Conservation (phyloP, 2,888 invertebrate genomes). For the Thymelicus sylvestris region DNA sequence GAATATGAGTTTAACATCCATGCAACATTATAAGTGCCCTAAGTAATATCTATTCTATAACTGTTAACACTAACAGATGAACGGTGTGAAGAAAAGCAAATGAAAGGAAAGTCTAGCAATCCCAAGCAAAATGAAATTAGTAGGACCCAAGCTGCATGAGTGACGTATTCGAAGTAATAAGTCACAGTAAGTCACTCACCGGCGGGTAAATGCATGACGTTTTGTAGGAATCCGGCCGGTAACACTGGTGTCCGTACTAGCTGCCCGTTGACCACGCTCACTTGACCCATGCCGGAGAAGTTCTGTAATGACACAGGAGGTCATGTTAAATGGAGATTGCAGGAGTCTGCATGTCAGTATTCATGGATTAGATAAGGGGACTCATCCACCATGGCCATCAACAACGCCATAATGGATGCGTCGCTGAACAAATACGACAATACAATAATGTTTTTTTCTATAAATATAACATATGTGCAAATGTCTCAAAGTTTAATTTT, state of each 20-base stretch:
- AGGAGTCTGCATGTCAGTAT: no score
- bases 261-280: slow-evolving; percentile 86
- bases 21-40: background rate
- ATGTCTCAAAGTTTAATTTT: no score
- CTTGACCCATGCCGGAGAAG: slow-evolving; percentile 80
- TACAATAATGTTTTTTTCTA: no score
- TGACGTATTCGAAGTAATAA: slow-evolving; percentile 10
- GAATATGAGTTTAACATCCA: background rate
- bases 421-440: no score
- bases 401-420: no score
- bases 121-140: slow-evolving; percentile 57
- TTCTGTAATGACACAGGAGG: slow-evolving; percentile 61
- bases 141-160: slow-evolving; percentile 43
- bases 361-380: no score
- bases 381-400: no score
- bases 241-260: slow-evolving; percentile 90
- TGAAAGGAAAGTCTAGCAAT: slow-evolving; percentile 60
- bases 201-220: slow-evolving; percentile 88
- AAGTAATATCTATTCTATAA: background rate
- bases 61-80: background rate
- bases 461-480: no score
- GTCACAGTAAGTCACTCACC: slow-evolving; percentile 55
- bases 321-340: no score
- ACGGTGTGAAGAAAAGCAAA: slow-evolving; percentile 58
- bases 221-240: slow-evolving; percentile 89